These are phyloP conservation scores for human DNA, from an alignment of 2,113 vertebrate species.

Conservation along the genomic window GRCh38 chr13:25064001-25064500, in stretches of 20 bases:
- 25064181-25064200: background rate
- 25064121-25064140: background rate
- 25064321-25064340: background rate
- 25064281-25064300: background rate
- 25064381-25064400: background rate
- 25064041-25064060: no score
- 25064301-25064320: accelerated
- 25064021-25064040: background rate
- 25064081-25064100: background rate
- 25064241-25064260: background rate
- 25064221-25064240: accelerated
- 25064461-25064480: background rate
- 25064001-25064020: no score
- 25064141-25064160: background rate
- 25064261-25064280: no score
- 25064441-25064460: background rate
- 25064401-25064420: background rate
- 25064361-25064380: background rate
- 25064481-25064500: background rate
- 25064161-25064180: accelerated
- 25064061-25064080: background rate
- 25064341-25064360: no score
- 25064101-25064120: background rate
- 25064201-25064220: background rate
- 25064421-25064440: background rate